Evolutionary conservation across 2,888 invertebrate genomes (phyloP), one percentile per base, ranked within the genome.

Genomic region (Theodoxus fluviatilis): DNA sequence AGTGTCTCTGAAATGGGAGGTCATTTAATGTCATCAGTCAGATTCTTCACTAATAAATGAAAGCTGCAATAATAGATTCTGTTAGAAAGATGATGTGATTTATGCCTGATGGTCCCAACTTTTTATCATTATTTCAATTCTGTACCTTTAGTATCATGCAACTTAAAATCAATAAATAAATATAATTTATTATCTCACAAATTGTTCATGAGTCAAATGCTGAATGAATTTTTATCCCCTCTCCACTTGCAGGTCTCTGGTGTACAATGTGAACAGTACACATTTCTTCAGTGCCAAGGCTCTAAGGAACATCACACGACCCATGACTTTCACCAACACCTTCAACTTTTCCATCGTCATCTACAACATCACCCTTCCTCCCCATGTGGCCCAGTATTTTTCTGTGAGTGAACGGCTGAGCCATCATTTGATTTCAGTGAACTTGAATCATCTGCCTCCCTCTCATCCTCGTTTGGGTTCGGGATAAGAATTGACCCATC

Each of bases 311-410:
- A 74, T 81, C 55, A 83, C 80, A 28, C 81, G 92, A 72, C 89
- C 90, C 78, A 89, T 93, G 76, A 88, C 89, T 67, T 89, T 94
- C 72, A 90, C 91, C 68, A 95, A 94, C 87, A 91, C 91, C 79
- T 94, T 93, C 85, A 90, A 91, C 80, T 90, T 91, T 78, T 91
- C 94, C 9, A 85, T 95, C 71, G 92, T 92, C 73, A 89, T 95
- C 74, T 91, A 91, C 74, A 93, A 93, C 85, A 90, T 93, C 57
- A 90, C 91, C 9, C 87, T 94, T 76, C 90, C 91, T 6, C 84
- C 88, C 25, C 91, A 91, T 71, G 91, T 91, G 66, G 88, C 89
- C 75, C 87, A 89, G 72, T 89, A 90, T 84, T 92, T 92, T 88
- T 88, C 89, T 85, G 91, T 92, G 87, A 87, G 88, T 84, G 61